Evolutionary conservation across 2,113 vertebrate genomes (phyloP).

Genomic region (Rhinogobius similis): DNA sequence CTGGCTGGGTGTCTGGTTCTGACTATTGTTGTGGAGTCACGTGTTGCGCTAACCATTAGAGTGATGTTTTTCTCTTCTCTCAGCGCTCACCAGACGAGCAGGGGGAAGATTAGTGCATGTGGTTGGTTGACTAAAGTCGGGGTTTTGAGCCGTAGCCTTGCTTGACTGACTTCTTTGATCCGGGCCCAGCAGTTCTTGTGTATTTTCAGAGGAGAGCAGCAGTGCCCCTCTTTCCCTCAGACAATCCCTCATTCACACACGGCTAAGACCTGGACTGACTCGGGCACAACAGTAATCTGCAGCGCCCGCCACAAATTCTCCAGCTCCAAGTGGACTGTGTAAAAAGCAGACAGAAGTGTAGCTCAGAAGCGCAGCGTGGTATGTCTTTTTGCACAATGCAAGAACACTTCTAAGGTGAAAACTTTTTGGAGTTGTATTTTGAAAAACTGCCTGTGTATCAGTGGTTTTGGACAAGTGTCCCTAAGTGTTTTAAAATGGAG

Average conservation of each 20-base stretch:
- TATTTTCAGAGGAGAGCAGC: conserved; percentile 34
- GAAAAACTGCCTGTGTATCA: background rate
- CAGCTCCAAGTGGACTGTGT: conserved; percentile 25
- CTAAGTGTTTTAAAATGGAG: too few relatives aligned
- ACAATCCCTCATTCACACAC: conserved; percentile 59
- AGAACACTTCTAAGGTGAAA: background rate
- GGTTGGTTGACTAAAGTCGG: conserved; percentile 67
- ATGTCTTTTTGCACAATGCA: conserved; percentile 16
- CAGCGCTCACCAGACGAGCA: conserved; percentile 29
- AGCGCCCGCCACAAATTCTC: conserved; percentile 33
- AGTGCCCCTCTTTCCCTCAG: conserved; percentile 51
- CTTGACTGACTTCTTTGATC: conserved; percentile 70
- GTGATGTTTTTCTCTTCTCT: conserved; percentile 27
- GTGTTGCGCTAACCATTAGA: conserved; percentile 46
- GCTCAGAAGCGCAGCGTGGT: conserved; percentile 1
- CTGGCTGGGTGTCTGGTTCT: background rate
- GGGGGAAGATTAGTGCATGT: conserved; percentile 55
- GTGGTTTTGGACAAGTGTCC: too few relatives aligned
- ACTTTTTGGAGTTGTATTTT: background rate
- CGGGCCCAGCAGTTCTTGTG: conserved; percentile 53
- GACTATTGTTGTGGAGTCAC: conserved; percentile 2
- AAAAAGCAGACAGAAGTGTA: conserved; percentile 15
- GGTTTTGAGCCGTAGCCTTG: conserved; percentile 55
- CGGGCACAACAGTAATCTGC: conserved; percentile 52
- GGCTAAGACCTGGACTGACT: conserved; percentile 50